These are phyloP conservation scores for Cremastinae sp. DNA, from an alignment of 2,888 invertebrate species.

Conservation along the genomic window DNA sequence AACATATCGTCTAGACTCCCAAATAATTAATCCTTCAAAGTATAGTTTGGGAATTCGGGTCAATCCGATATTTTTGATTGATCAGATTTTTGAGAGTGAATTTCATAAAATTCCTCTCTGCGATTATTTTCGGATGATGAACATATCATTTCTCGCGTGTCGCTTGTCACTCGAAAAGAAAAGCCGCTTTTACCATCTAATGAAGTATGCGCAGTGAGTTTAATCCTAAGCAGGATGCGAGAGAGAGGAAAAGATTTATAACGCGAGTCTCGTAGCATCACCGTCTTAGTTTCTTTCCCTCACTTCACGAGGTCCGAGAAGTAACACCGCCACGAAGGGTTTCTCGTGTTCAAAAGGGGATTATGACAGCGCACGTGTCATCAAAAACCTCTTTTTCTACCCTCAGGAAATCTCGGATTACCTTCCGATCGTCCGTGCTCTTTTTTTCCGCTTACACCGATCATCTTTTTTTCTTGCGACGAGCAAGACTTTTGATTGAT, in stretches of 20 bases:
- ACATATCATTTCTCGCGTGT: conserved; percentile 30
- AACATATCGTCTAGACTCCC: background rate
- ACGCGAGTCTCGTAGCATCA: conserved; percentile 29
- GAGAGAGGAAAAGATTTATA: conserved; percentile 36
- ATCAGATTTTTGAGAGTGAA: background rate
- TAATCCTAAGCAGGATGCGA: conserved; percentile 47
- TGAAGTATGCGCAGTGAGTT: conserved; percentile 42
- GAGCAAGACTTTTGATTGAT: conserved; percentile 43
- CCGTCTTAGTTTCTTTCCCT: conserved; percentile 7
- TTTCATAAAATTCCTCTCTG: no score
- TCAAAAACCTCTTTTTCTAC: conserved; percentile 17
- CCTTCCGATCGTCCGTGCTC: conserved; percentile 38
- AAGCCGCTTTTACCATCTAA: conserved; percentile 52
- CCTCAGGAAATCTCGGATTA: conserved; percentile 59
- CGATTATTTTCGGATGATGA: conserved; percentile 33
- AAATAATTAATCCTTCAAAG: no score
- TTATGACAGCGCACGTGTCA: conserved; percentile 59
- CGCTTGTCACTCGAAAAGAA: conserved; percentile 36
- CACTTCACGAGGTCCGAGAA: background rate
- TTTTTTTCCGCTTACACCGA: background rate
- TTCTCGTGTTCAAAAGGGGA: conserved; percentile 46
- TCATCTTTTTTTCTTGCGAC: conserved; percentile 17
- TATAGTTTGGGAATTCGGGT: no score
- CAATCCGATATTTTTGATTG: background rate
- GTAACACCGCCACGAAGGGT: conserved; percentile 32